phyloP scores from a whole-genome alignment of 2,113 vertebrate species.

The Ariopsis seemanni region DNA sequence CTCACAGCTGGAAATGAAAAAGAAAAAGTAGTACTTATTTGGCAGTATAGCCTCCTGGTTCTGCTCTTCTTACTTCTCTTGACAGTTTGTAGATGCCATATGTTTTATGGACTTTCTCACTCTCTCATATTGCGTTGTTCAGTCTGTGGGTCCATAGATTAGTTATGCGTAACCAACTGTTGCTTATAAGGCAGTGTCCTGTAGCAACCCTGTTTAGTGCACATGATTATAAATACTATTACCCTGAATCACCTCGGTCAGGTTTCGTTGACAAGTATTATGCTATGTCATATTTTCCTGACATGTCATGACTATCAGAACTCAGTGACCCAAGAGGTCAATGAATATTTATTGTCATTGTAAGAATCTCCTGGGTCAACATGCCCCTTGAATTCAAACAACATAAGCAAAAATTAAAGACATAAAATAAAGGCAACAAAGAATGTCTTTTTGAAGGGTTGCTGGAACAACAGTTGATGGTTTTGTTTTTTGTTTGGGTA shows the following conservation, averaged over 20 bases:
- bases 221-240: neutral
- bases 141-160: constrained; percentile 46
- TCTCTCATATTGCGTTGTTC: constrained; percentile 44
- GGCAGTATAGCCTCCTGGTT: neutral
- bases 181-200: constrained; percentile 33
- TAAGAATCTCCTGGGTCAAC: neutral
- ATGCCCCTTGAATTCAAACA: neutral
- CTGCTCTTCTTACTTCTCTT: neutral
- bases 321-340: neutral
- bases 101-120: neutral
- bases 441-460: neutral
- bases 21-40: neutral
- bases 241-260: neutral
- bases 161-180: constrained; percentile 38
- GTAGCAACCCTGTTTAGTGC: constrained; percentile 15
- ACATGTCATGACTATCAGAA: neutral
- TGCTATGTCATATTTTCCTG: neutral
- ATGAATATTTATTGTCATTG: neutral
- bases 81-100: neutral
- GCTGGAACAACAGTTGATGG: neutral
- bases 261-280: neutral
- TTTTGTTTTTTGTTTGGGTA: neutral
- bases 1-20: neutral
- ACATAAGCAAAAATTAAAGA: neutral
- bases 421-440: neutral